Evolutionary conservation across 92 coral and sea anemone species (phyloP), one percentile per base, ranked within the genome.

Genomic region (Epizoanthus ramosus): DNA sequence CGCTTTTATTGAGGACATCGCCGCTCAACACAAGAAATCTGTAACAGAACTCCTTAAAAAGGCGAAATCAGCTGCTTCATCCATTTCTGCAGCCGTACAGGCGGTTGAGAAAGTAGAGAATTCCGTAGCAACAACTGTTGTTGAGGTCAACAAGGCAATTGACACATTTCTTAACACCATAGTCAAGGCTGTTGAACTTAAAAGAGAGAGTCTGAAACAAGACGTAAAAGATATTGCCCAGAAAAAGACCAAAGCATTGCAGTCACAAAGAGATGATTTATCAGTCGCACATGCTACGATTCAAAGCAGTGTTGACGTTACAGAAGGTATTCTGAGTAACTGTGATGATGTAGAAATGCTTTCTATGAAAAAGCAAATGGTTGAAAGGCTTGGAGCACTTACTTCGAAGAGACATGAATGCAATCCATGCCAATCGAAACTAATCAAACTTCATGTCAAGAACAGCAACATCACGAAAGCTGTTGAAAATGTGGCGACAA

Each of bases 1-100:
- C 66, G 83, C 73, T 76, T 92, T 92, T 72, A 74, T 90, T 3
- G 91, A 86, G n/a, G 96, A 92, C 28, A 87, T 87, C 24, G 88
- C 87, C 9, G 85, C 43, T 15, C 69, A 73, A 41, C 80, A 87
- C 33, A 85, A 88, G 63, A 53, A 75, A 57, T 22, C 24, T 50
- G 17, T 86, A 15, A 80, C 41, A 21, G 57, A 35, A 1, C 18
- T 61, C 63, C 83, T 86, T 68, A 0, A 58, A 16, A 53, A 86
- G n/a, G 80, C 84, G 5, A 86, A 65, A 57, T 25, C 57, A 1
- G 60, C 80, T 28, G 84, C 61, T 4, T 54, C 23, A 6, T 45
- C 79, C 3, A 68, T 91, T 19, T 57, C 18, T 53, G 50, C 72
- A 21, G 90, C 80, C 22, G 56, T 89, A 17, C 23, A 54, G 9